Evolutionary conservation across 2,113 vertebrate genomes (phyloP).

Genomic region (Dascyllus trimaculatus): DNA sequence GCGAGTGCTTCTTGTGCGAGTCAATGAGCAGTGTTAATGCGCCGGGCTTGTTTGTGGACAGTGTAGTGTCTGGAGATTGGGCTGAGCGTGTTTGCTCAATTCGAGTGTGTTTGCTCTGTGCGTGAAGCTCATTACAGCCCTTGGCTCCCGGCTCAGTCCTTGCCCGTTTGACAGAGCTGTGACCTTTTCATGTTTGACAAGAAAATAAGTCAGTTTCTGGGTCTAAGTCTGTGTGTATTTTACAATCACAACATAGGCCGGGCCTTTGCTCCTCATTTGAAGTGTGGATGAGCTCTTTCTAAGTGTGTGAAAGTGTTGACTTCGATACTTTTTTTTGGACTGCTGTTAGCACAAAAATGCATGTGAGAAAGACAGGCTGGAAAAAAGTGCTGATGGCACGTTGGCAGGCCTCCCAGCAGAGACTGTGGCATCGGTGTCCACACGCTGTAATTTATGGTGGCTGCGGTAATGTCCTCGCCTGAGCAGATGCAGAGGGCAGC

Average conservation of each 20-base stretch:
- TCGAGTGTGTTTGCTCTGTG: slow-evolving; percentile 55
- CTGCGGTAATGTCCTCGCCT: slow-evolving; percentile 77
- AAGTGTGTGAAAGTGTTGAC: slow-evolving; percentile 31
- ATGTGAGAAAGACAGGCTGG: slow-evolving; percentile 37
- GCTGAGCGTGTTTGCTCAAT: slow-evolving; percentile 56
- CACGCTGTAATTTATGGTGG: slow-evolving; percentile 74
- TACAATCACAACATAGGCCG: slow-evolving; percentile 37
- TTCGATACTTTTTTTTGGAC: slow-evolving; percentile 27
- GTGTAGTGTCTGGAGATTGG: slow-evolving; percentile 36
- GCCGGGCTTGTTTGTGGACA: slow-evolving; percentile 21
- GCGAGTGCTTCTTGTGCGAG: slow-evolving; percentile 50
- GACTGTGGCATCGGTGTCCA: slow-evolving; percentile 74
- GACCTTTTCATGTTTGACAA: slow-evolving; percentile 66
- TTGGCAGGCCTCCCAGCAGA: slow-evolving; percentile 70
- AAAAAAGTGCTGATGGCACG: slow-evolving; percentile 73
- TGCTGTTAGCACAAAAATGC: slow-evolving; percentile 47
- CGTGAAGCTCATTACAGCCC: slow-evolving; percentile 46
- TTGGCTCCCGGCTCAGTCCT: slow-evolving; percentile 51
- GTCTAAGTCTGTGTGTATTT: slow-evolving; percentile 39
- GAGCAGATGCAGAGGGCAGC: slow-evolving; percentile 69
- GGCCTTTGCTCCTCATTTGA: slow-evolving; percentile 14
- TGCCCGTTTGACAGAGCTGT: slow-evolving; percentile 58
- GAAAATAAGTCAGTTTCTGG: slow-evolving; percentile 42
- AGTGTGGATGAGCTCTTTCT: slow-evolving; percentile 16
- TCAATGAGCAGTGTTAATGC: slow-evolving; percentile 36